Percentiles rank a stretch among this genome's conserved stretches.
Conservation (phyloP, 2,888 invertebrate species). For the Thysanoteuthis rhombus region DNA sequence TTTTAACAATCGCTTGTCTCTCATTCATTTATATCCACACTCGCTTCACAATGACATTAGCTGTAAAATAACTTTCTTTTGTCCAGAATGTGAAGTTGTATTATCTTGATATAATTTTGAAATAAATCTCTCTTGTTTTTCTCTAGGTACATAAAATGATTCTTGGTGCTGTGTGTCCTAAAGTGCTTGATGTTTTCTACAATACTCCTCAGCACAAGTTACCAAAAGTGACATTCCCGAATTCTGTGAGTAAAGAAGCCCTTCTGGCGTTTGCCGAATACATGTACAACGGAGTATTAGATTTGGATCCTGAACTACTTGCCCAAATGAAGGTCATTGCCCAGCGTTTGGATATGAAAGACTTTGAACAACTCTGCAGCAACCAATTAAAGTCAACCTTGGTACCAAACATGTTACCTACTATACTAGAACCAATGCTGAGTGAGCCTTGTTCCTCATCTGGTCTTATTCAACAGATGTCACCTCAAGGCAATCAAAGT, state of each 20-base stretch:
- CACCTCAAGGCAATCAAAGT: neutral
- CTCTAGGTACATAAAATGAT: constrained; percentile 21
- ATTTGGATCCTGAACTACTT: neutral
- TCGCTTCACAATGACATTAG: too few species aligned
- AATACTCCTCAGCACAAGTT: neutral
- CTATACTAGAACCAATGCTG: constrained; percentile 18
- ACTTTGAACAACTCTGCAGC: constrained; percentile 20
- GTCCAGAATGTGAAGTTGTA: too few species aligned
- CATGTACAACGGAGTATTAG: constrained; percentile 17
- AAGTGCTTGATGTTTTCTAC: constrained; percentile 23
- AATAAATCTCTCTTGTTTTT: neutral
- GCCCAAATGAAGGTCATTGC: constrained; percentile 14
- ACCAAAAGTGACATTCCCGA: constrained; percentile 15
- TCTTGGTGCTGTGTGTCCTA: constrained; percentile 24
- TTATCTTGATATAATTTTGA: too few species aligned
- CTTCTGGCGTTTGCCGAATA: constrained; percentile 17
- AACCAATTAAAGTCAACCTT: neutral
- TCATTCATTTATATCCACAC: too few species aligned
- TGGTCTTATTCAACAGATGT: constrained; percentile 13
- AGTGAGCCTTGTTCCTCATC: constrained; percentile 23
- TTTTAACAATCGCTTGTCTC: too few species aligned
- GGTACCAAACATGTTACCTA: neutral
- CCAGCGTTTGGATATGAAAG: constrained; percentile 17
- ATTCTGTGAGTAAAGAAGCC: constrained; percentile 1
- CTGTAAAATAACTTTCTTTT: neutral